Base-by-base conservation (phyloP, 2,113 vertebrate species). In the Cyanoderma ruficeps region DNA sequence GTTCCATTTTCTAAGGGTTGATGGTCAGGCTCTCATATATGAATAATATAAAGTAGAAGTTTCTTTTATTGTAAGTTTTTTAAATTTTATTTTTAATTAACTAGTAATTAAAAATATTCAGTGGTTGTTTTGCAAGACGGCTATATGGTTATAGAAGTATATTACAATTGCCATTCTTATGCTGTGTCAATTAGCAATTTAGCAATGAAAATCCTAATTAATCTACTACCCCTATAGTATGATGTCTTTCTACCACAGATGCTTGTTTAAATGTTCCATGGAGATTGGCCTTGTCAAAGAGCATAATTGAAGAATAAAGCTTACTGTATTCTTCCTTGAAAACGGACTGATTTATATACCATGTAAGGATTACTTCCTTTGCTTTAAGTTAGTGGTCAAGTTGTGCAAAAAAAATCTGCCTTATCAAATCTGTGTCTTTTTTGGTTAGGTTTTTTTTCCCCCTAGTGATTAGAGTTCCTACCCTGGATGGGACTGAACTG, bases 201-300 rank as follows among this genome's bases (percentile, higher is more conserved):
- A 87, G 33, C 24, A 67, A 33, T 74, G 50, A 86, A 93, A 96
- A 94, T 49, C 6, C 2, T 59, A 82, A 85, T 92, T 92, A 87
- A 74, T 72, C 90, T 91, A 17, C 53, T 91, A 46, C 11, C 28
- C 37, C 22, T 82, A 31, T 25, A 42, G 20, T 53, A 30, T 63
- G 68, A 79, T 79, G 25, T 52, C 28, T 84, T 93, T 59, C 52
- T 65, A 60, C 41, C 7, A 72, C 6, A 59, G 56, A 59, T 74
- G 23, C 11, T 56, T 55, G 27, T 87, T 87, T 61, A 61, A 63
- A 89, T 71, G 24, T 37, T 63, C 70, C 55, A 37, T 50, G 59
- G 89, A 93, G 41, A 72, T 2, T 68, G 72, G 39, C 28, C 63
- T 84, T 10, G 33, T 77, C 68, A 89, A 86, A 90, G 30, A 86